Evolutionary conservation across 2,113 vertebrate species (phyloP).

Genomic region (Grammomys dolichurus): DNA sequence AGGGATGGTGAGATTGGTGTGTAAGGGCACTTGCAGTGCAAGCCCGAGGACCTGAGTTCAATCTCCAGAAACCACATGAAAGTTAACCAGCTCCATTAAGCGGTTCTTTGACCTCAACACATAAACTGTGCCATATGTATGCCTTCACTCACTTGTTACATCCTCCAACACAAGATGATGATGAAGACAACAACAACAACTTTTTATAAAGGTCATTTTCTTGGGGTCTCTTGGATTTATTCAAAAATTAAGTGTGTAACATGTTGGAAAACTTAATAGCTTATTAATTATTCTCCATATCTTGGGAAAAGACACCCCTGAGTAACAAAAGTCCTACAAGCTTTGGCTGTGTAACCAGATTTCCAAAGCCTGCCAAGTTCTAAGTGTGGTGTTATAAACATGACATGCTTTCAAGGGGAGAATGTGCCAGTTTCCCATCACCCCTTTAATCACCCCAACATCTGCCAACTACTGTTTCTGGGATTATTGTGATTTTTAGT

Average conservation of each 20-base stretch:
- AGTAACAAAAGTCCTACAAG: not conserved
- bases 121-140: not conserved
- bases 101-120: not conserved
- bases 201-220: conserved; percentile 10
- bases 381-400: conserved; percentile 15
- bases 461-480: conserved; percentile 58
- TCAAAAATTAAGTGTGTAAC: conserved; percentile 31
- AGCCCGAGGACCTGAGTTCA: not conserved
- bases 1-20: not conserved
- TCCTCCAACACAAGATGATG: not conserved
- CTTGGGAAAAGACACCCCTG: not conserved
- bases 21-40: not conserved
- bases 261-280: conserved; percentile 6
- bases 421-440: conserved; percentile 61
- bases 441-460: conserved; percentile 51
- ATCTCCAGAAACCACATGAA: not conserved
- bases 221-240: not conserved
- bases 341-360: not conserved
- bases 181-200: not conserved
- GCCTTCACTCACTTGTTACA: not conserved
- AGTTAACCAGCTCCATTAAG: not conserved
- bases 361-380: conserved; percentile 22
- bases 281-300: conserved; percentile 51
- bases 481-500: conserved; percentile 62
- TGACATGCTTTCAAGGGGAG: not conserved